These are phyloP conservation scores for Craterocephalus amniculus DNA, from an alignment of 2,797 vertebrate genomes.

Conservation along the genomic window DNA sequence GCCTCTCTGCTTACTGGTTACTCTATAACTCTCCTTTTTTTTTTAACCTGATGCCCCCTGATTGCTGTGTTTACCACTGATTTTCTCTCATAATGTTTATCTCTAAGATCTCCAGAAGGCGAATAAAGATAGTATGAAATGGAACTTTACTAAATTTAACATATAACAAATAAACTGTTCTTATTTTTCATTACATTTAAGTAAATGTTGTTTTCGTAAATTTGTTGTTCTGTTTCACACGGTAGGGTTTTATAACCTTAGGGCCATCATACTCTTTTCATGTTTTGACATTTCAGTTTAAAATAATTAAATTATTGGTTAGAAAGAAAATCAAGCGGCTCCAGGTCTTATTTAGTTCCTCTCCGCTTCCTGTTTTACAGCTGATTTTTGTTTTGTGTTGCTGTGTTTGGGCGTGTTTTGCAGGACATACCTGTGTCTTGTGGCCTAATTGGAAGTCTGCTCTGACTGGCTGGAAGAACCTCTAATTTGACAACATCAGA, in stretches of 20 bases:
- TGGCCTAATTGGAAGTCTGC: constrained; percentile 85
- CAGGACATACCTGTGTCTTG: constrained; percentile 88
- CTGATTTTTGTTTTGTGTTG: not conserved
- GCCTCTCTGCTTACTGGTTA: not conserved
- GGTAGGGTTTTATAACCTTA: not conserved
- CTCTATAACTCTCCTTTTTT: not conserved
- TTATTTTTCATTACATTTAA: not conserved
- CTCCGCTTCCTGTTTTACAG: not conserved
- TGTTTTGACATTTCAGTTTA: constrained; percentile 13
- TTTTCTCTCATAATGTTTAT: not conserved
- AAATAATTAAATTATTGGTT: not conserved
- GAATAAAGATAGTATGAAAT: not conserved
- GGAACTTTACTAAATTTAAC: too few species aligned
- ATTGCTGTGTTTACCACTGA: not conserved
- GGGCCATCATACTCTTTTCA: constrained; percentile 1
- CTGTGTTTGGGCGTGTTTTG: not conserved
- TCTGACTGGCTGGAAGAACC: constrained; percentile 90
- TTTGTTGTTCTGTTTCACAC: not conserved
- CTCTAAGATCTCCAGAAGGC: not conserved
- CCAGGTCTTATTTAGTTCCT: not conserved
- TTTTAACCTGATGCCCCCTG: not conserved
- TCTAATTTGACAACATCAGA: constrained; percentile 90
- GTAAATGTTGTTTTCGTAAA: not conserved
- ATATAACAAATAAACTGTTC: not conserved
- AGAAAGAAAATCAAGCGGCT: not conserved